Evolutionary conservation across 2,113 vertebrate genomes (phyloP).

Genomic region (Oceanodroma tethys): DNA sequence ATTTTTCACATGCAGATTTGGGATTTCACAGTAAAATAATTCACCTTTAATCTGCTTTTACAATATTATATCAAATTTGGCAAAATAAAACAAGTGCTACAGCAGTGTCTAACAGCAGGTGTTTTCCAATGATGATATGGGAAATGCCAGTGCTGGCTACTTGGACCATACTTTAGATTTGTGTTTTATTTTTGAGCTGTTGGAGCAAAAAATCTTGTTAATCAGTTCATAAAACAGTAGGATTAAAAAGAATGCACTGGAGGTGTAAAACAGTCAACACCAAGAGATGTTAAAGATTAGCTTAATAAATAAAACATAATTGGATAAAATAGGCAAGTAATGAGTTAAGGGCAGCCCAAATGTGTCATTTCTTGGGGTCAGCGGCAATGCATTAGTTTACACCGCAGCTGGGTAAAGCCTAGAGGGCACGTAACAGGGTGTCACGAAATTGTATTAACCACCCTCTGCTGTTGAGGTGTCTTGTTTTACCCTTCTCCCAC

Average conservation of each 20-base stretch:
- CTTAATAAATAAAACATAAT: conserved; percentile 21
- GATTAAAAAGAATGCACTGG: neutral
- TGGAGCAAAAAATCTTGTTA: neutral
- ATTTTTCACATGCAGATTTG: neutral
- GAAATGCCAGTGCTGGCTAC: neutral
- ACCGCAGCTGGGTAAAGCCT: neutral
- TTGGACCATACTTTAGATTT: neutral
- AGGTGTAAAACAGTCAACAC: neutral
- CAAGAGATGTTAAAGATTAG: neutral
- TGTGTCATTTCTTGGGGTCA: neutral
- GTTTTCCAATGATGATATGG: neutral
- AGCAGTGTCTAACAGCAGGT: neutral
- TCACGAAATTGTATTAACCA: neutral
- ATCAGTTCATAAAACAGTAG: conserved; percentile 13
- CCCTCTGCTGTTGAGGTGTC: neutral
- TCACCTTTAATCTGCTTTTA: conserved; percentile 44
- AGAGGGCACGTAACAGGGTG: neutral
- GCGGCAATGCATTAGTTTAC: neutral
- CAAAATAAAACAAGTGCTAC: conserved; percentile 16
- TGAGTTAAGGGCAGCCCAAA: neutral
- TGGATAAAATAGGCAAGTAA: neutral
- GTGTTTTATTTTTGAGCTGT: neutral
- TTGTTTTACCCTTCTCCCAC: neutral
- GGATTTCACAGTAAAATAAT: conserved; percentile 11
- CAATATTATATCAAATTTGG: neutral